Base-by-base conservation (phyloP, 2,888 invertebrate genomes). In the Trissolcus brochymenae region DNA sequence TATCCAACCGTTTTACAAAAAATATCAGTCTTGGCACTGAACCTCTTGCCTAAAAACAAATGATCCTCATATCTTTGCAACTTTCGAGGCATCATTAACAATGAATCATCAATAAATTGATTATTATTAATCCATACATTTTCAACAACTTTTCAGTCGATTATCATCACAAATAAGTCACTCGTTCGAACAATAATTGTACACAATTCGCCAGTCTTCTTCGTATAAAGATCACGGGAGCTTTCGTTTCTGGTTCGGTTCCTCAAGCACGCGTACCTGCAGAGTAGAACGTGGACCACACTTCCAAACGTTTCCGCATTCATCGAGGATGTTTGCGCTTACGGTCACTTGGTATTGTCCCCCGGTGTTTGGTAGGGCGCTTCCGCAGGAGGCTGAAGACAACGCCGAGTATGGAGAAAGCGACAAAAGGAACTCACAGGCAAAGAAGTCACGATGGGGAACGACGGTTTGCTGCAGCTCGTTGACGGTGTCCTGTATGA, bases 241-340 rank as follows among this genome's bases (percentile, higher is more conserved):
- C 75, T 89, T 89, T 57, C 89, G 81, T 70, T 89, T 87, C 3
- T 86, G 74, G 21, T 53, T 75, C 1, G 90, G 88, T 81, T 94
- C 94, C 83, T 94, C 94, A 67, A 92, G 93, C 0, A 95, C 94
- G 90, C 94, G 94, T 46, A 96, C 93, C 65, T 93, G 93, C 46
- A 96, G 90, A 2, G 93, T 92, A 13, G 94, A 94, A 83, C 94
- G 92, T 0, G 97, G 96, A 0, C 97, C 97, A 0, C 97, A 97
- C 86, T 95, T 95, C 98, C 98, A 98, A 4, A 94, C 92, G 70
- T 94, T 93, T 0, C 95, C 96, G 78, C 92, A 91, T 80, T 95
- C 94, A 88, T 98, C 98, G 0, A 97, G 92, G 64, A 97, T 93
- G 78, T 94, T 94, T 0, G 97, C 96, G 85, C 96, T 96, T 6